Base-by-base conservation (phyloP, 2,797 vertebrate genomes). In the Rhinella marina region DNA sequence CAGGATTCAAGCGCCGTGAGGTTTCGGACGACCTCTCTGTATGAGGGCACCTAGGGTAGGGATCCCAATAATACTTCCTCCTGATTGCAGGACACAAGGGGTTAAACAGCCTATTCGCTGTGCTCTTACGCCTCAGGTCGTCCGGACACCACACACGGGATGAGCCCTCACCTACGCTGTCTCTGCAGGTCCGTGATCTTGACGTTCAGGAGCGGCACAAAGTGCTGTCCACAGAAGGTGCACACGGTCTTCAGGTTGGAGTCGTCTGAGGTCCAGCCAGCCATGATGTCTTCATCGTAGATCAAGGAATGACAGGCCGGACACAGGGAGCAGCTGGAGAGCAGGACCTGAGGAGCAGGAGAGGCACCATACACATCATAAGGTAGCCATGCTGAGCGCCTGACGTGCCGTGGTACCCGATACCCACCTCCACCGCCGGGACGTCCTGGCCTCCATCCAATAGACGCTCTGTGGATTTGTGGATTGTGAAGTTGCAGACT, bases 201-300 rank as follows among this genome's bases (percentile, higher is more conserved):
- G 0, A 97, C 96, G 41, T 94, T 98, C 59, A 99, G 96, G 88
- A 98, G 95, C 4, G 98, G 98, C 54, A 98, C 97, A 2, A 98
- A 98, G 90, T 95, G 90, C 21, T 95, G 92, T 16, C 81, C 41
- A 48, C 98, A 99, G 93, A 97, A 98, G 0, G 97, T 96, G 29
- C 98, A 98, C n/a, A 92, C 94, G 5, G 97, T 97, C 93, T 98
- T 99, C 86, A 99, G 97, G 93, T 98, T 98, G 87, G 98, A 99
- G 92, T 99, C 97, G 0, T 98, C 97, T 0, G 97, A 97, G 2
- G 96, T 97, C 98, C 98, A 99, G 64, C 97, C 97, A 0, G 98
- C 97, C 98, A 99, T 98, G 90, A 99, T 97, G 93, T 99, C 98
- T 92, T 99, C 97, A 0, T 99, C 98, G 0, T 98, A 98, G 2